These are phyloP conservation scores for Gobionotothen gibberifrons DNA, from an alignment of 2,797 vertebrate species.

Conservation along the genomic window DNA sequence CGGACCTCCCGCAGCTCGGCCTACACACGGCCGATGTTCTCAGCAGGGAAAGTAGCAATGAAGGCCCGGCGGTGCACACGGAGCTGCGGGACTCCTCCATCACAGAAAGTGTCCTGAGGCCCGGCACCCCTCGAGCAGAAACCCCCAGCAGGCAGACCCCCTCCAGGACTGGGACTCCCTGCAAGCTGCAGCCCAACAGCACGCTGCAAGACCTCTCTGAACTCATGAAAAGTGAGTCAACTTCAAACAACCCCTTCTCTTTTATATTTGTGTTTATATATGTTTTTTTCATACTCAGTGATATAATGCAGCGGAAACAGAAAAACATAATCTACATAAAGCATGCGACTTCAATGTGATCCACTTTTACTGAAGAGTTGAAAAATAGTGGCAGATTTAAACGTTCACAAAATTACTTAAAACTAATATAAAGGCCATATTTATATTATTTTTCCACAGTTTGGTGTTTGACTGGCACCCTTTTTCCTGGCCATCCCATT, in stretches of 20 bases:
- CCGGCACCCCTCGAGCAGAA: conserved; percentile 56
- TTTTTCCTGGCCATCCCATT: too few species aligned
- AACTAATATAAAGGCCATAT: too few species aligned
- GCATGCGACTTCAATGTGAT: neutral
- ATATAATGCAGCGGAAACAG: neutral
- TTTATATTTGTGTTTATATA: neutral
- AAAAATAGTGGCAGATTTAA: neutral
- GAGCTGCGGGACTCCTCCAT: conserved; percentile 65
- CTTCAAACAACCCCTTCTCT: neutral
- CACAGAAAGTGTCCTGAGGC: conserved; percentile 62
- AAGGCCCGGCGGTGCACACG: conserved; percentile 36
- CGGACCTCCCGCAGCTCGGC: conserved; percentile 57
- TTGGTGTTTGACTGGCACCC: neutral
- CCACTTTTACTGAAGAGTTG: neutral
- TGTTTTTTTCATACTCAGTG: neutral
- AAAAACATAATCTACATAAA: neutral
- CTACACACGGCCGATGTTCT: conserved; percentile 32
- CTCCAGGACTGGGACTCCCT: conserved; percentile 86
- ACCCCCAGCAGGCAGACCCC: conserved; percentile 77
- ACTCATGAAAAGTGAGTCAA: conserved; percentile 96
- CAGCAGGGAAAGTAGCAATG: conserved; percentile 65
- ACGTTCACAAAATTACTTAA: neutral
- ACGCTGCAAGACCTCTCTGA: conserved; percentile 90
- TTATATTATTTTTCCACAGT: neutral
- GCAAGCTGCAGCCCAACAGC: conserved; percentile 85